Percentiles rank a stretch among this genome's conserved stretches.
Evolutionary conservation across 1,140 invertebrate genomes (phyloP).

Genomic region (Drosophila lini): DNA sequence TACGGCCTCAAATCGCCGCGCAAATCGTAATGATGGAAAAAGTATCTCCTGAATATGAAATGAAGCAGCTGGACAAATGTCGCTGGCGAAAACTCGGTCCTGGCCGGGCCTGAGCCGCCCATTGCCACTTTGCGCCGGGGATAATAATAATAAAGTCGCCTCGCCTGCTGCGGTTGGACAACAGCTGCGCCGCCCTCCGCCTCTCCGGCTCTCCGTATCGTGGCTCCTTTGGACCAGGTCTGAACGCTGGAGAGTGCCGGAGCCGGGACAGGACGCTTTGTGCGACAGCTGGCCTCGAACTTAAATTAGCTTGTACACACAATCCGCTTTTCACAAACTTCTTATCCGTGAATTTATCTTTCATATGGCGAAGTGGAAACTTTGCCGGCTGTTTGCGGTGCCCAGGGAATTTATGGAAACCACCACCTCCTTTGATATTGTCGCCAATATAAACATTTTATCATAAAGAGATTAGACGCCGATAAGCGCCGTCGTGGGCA

Average conservation of each 20-base stretch:
- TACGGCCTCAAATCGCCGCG: slow-evolving; percentile 19
- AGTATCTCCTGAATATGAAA: slow-evolving; percentile 79
- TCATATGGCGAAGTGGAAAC: slow-evolving; percentile 74
- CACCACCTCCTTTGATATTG: slow-evolving; percentile 68
- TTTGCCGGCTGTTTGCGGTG: slow-evolving; percentile 54
- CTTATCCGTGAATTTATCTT: slow-evolving; percentile 82
- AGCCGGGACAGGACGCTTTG: slow-evolving; percentile 32
- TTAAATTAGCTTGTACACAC: slow-evolving; percentile 81
- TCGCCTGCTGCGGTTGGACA: slow-evolving; percentile 50
- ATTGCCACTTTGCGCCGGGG: slow-evolving; percentile 66
- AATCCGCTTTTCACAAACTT: slow-evolving; percentile 81
- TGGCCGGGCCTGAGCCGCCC: slow-evolving; percentile 35
- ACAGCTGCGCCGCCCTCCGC: slow-evolving; percentile 47
- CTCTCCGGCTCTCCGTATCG: slow-evolving; percentile 2
- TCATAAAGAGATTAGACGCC: slow-evolving; percentile 82
- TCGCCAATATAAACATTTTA: slow-evolving; percentile 81
- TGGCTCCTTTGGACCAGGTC: slow-evolving; percentile 16
- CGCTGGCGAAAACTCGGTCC: slow-evolving; percentile 23
- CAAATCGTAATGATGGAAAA: slow-evolving; percentile 67
- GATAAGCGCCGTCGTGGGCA: slow-evolving; percentile 59
- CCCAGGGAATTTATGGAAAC: slow-evolving; percentile 75
- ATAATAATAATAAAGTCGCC: slow-evolving; percentile 81
- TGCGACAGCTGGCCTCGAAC: slow-evolving; percentile 77
- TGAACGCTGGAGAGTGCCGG: neutral
- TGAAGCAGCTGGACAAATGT: slow-evolving; percentile 81